Percentiles rank a stretch among this genome's conserved stretches.
Conservation (phyloP, 2,797 vertebrate genomes). For the Xenopus petersii region DNA sequence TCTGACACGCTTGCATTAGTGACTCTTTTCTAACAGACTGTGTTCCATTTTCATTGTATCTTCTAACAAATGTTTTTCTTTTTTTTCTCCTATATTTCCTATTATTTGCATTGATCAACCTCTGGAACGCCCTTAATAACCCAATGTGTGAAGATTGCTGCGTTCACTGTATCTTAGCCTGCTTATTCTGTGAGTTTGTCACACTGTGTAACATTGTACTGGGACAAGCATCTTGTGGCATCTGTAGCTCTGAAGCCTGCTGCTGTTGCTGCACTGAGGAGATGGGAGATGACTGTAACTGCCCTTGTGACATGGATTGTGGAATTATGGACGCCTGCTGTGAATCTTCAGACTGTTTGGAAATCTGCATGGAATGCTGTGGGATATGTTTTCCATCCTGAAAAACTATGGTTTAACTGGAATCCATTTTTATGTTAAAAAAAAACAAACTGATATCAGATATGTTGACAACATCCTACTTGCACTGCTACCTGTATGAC, state of each 20-base stretch:
- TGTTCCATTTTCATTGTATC: no score
- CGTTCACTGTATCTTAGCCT: conserved; percentile 96
- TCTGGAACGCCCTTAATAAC: neutral
- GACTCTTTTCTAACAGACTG: no score
- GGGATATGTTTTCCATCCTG: conserved; percentile 94
- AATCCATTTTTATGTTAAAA: conserved; percentile 51
- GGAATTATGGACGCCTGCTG: conserved; percentile 98
- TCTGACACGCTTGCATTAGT: no score
- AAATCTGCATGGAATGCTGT: conserved; percentile 99
- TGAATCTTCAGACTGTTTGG: conserved; percentile 95
- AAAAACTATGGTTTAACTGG: conserved; percentile 58
- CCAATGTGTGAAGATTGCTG: conserved; percentile 80
- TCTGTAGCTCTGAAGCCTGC: conserved; percentile 85
- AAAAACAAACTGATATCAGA: conserved; percentile 58
- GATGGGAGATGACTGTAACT: conserved; percentile 91
- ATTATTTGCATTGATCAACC: neutral
- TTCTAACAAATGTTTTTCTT: neutral
- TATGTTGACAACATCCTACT: conserved; percentile 54
- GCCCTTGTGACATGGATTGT: conserved; percentile 93
- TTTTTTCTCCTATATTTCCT: neutral
- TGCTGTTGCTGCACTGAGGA: conserved; percentile 89
- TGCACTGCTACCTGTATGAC: conserved; percentile 63
- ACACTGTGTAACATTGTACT: conserved; percentile 93
- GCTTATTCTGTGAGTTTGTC: conserved; percentile 97
- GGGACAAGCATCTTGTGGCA: conserved; percentile 87